These are phyloP conservation scores for Agapostemon virescens DNA, from an alignment of 2,888 invertebrate genomes.

Conservation along the genomic window DNA sequence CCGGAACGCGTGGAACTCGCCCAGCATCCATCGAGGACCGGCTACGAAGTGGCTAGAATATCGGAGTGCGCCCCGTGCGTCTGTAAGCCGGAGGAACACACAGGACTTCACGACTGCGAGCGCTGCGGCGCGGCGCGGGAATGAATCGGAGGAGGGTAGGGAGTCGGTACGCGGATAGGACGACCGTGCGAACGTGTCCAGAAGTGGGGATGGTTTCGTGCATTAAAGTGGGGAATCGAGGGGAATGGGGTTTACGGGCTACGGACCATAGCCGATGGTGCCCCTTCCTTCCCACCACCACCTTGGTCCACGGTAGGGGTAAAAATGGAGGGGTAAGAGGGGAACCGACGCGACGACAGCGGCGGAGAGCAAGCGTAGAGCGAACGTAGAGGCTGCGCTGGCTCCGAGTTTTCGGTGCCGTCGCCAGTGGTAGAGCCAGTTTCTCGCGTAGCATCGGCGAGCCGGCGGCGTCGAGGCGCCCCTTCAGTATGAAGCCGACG, in stretches of 20 bases:
- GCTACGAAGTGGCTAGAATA: constrained; percentile 55
- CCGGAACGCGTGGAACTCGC: constrained; percentile 67
- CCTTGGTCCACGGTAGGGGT: neutral
- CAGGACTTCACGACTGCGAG: neutral
- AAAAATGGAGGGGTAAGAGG: neutral
- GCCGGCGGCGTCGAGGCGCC: constrained; percentile 67
- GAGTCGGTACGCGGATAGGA: neutral
- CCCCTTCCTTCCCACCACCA: neutral
- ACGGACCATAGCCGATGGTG: neutral
- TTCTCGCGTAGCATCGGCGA: constrained; percentile 70
- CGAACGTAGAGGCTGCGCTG: constrained; percentile 59
- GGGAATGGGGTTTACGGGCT: neutral
- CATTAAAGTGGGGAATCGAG: neutral
- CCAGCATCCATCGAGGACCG: constrained; percentile 59
- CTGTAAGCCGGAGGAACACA: constrained; percentile 11
- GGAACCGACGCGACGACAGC: constrained; percentile 47
- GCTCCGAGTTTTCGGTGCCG: constrained; percentile 59
- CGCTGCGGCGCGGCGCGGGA: constrained; percentile 9
- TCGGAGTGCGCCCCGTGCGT: constrained; percentile 23
- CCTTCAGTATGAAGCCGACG: constrained; percentile 78
- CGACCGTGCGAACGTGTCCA: neutral
- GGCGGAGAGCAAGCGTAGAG: constrained; percentile 64
- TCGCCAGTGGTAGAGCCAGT: constrained; percentile 66
- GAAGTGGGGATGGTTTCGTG: neutral
- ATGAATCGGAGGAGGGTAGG: constrained; percentile 27